A percentile compares a stretch with the other conserved stretches of the same genome.
Evolutionary conservation across 2,888 invertebrate genomes (phyloP).

Genomic region (Sarcophaga rosellei): DNA sequence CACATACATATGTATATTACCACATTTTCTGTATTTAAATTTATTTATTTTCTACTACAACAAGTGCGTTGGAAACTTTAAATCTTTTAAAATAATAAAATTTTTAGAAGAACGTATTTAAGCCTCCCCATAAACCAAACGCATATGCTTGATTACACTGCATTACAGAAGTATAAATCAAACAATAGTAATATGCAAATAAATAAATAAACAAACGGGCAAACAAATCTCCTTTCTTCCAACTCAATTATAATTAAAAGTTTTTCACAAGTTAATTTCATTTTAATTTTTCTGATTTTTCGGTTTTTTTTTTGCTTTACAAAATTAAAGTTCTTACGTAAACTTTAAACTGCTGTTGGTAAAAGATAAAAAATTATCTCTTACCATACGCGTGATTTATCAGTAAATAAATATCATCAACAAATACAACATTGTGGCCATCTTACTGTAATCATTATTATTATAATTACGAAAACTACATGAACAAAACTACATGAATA

Average conservation of each 20-base stretch:
- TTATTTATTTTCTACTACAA: background rate
- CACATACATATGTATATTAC: conserved; percentile 26
- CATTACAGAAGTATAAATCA: conserved; percentile 29
- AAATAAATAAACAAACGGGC: background rate
- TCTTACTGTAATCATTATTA: conserved; percentile 24
- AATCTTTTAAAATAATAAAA: conserved; percentile 26
- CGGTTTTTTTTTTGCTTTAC: conserved; percentile 1
- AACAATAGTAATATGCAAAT: conserved; percentile 22
- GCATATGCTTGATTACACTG: background rate
- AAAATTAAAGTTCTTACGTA: conserved; percentile 16
- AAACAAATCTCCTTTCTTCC: background rate
- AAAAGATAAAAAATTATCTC: conserved; percentile 33
- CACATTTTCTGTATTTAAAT: conserved; percentile 44
- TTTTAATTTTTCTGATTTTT: no score
- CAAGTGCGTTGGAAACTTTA: conserved; percentile 17
- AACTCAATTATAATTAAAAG: conserved; percentile 45
- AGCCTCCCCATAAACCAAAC: conserved; percentile 39
- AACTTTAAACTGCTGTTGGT: conserved; percentile 19
- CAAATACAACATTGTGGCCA: conserved; percentile 17
- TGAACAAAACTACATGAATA: conserved; percentile 19
- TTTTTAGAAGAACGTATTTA: background rate
- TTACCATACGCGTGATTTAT: conserved; percentile 56
- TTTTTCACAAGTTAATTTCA: conserved; percentile 23
- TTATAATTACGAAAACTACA: conserved; percentile 43
- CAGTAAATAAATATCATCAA: conserved; percentile 44